These are phyloP conservation scores for Ceyx cyanopectus DNA, from an alignment of 2,113 vertebrate species.

Conservation along the genomic window DNA sequence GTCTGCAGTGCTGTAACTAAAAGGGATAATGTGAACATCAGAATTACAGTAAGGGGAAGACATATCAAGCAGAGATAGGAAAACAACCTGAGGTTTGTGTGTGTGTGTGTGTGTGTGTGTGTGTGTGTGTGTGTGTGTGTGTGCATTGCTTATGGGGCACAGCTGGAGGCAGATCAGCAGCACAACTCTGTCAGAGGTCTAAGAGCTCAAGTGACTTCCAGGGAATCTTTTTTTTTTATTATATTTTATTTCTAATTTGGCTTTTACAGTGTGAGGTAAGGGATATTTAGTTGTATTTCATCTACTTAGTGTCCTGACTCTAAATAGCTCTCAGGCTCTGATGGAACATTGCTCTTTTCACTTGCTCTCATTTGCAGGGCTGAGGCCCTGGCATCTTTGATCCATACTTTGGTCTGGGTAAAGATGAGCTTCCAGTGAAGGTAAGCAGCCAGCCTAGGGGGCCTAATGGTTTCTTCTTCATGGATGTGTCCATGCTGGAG, in stretches of 20 bases:
- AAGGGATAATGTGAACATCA: slow-evolving; percentile 20
- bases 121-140: not conserved
- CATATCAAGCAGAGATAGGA: not conserved
- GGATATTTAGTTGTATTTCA: not conserved
- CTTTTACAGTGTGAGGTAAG: not conserved
- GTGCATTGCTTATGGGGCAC: not conserved
- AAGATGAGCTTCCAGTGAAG: not conserved
- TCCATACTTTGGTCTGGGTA: not conserved
- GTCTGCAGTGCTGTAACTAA: slow-evolving; percentile 23
- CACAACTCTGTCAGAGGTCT: not conserved
- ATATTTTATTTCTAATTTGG: not conserved
- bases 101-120: not conserved
- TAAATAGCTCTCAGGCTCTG: not conserved
- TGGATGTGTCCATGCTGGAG: not conserved
- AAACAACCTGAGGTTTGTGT: not conserved
- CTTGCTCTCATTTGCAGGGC: not conserved
- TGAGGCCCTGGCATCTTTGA: not conserved
- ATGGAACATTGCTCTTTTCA: rapidly evolving
- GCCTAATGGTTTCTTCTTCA: not conserved
- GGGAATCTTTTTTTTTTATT: not conserved
- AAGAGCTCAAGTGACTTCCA: not conserved
- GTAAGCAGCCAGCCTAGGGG: not conserved
- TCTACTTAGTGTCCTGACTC: not conserved
- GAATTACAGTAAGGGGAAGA: not conserved
- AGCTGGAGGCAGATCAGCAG: not conserved